These are phyloP conservation scores for Steatornis caripensis DNA, from an alignment of 2,113 vertebrate species.

Conservation along the genomic window DNA sequence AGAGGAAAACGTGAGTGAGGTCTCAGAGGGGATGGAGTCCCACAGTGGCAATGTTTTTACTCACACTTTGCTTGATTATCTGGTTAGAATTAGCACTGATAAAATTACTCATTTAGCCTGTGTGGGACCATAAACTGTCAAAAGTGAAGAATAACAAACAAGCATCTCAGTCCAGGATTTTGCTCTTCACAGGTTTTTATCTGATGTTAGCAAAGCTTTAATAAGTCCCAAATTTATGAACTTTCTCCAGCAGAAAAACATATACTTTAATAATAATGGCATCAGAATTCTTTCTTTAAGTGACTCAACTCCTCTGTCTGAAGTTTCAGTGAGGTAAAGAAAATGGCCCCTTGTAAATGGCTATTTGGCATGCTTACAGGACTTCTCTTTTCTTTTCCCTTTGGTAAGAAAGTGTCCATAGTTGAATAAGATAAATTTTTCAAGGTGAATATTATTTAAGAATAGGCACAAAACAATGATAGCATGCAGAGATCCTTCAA, in stretches of 20 bases:
- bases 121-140: not conserved
- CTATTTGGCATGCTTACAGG: not conserved
- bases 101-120: not conserved
- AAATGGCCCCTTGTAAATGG: not conserved
- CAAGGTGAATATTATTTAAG: not conserved
- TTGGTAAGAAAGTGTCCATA: not conserved
- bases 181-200: not conserved
- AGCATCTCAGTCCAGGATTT: not conserved
- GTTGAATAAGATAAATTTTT: not conserved
- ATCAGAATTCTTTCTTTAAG: not conserved
- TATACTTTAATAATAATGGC: not conserved
- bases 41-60: not conserved
- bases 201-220: not conserved
- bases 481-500: not conserved
- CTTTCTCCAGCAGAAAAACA: not conserved
- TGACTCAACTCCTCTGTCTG: not conserved
- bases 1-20: not conserved
- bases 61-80: not conserved
- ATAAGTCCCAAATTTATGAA: not conserved
- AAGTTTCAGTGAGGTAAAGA: not conserved
- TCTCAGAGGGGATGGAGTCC: not conserved
- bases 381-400: not conserved
- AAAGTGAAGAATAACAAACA: conserved; percentile 1
- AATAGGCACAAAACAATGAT: not conserved
- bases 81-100: not conserved